These are phyloP conservation scores for Microctonus brassicae DNA, from an alignment of 2,888 invertebrate genomes.

Conservation along the genomic window DNA sequence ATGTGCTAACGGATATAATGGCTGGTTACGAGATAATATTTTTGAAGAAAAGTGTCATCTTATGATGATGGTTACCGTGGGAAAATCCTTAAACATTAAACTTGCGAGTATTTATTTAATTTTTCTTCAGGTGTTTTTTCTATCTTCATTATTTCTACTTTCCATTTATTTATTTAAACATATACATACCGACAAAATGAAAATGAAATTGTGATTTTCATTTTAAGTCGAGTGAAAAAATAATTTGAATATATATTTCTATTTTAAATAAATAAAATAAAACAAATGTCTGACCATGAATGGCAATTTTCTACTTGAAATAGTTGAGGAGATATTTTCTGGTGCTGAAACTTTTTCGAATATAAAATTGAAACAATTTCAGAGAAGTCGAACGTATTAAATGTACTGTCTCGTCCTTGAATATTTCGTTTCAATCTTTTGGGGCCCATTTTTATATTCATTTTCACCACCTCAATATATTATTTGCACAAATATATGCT, in stretches of 20 bases:
- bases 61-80: slow-evolving; percentile 40
- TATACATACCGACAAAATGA: no score
- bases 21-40: slow-evolving; percentile 10
- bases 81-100: neutral
- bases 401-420: no score
- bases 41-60: slow-evolving; percentile 10
- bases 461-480: neutral
- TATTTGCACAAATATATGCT: neutral
- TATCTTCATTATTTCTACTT: neutral
- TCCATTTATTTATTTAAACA: no score
- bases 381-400: neutral
- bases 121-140: no score
- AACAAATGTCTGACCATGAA: neutral
- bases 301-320: neutral
- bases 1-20: neutral
- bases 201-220: neutral
- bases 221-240: no score
- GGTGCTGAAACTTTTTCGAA: neutral
- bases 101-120: no score
- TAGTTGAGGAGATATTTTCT: neutral
- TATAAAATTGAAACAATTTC: neutral
- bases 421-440: slow-evolving; percentile 26
- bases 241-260: no score
- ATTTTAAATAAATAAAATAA: neutral
- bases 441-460: neutral